Evolutionary conservation across 2,113 vertebrate species (phyloP).

Genomic region (Pelusios castaneus): DNA sequence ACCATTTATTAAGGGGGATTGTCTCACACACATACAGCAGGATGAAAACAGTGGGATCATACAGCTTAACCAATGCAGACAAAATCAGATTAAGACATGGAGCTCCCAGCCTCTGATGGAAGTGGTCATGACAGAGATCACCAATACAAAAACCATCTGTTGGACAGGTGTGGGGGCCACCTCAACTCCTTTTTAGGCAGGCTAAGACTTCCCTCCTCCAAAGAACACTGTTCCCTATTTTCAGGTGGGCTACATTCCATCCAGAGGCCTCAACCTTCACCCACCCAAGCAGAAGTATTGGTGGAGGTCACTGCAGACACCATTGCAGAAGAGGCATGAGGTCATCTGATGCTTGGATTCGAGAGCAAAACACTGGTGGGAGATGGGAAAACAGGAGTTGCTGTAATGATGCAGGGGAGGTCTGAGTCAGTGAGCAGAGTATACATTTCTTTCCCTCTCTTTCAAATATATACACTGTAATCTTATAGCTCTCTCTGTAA

Average conservation of each 20-base stretch:
- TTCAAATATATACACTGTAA: not conserved
- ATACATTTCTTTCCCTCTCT: not conserved
- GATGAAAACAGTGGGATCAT: not conserved
- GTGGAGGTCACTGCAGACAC: not conserved
- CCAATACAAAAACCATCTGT: not conserved
- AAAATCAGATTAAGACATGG: not conserved
- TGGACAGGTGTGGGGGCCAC: not conserved
- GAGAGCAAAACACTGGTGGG: not conserved
- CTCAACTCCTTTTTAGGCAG: not conserved
- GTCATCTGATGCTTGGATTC: not conserved
- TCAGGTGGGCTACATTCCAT: not conserved
- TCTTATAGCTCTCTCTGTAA: not conserved
- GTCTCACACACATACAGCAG: not conserved
- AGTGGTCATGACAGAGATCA: not conserved
- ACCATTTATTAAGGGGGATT: not conserved
- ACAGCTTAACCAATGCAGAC: not conserved
- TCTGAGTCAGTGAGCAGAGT: not conserved
- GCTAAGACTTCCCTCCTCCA: not conserved
- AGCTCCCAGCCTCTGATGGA: not conserved
- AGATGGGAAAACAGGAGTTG: not conserved
- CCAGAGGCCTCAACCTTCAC: not conserved
- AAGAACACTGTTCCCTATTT: not conserved
- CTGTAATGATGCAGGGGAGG: not conserved
- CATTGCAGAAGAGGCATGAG: not conserved
- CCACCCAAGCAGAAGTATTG: accelerated